Evolutionary conservation across 2,888 invertebrate species (phyloP).

Genomic region (Troides helena): DNA sequence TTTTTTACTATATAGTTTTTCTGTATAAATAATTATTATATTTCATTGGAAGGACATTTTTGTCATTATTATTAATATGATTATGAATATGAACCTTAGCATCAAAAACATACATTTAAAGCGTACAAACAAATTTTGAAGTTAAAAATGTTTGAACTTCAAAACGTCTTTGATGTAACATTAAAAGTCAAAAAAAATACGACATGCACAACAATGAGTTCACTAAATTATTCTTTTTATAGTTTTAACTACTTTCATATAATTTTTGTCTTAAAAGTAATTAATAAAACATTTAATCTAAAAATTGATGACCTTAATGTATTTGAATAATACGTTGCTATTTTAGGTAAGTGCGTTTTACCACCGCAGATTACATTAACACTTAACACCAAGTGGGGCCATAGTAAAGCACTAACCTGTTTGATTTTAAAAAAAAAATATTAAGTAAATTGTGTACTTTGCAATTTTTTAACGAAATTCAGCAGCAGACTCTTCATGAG

Average conservation of each 20-base stretch:
- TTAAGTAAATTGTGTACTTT: too few relatives aligned
- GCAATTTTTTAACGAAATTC: too few relatives aligned
- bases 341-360: too few relatives aligned
- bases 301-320: not conserved
- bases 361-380: too few relatives aligned
- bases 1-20: too few relatives aligned
- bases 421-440: too few relatives aligned
- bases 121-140: slow-evolving; percentile 59
- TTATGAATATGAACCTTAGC: slow-evolving; percentile 65
- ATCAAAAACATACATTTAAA: slow-evolving; percentile 72
- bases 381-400: too few relatives aligned
- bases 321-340: not conserved
- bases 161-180: slow-evolving; percentile 64
- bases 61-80: slow-evolving; percentile 38
- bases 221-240: slow-evolving; percentile 53
- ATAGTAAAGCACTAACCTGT: too few relatives aligned
- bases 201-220: slow-evolving; percentile 72
- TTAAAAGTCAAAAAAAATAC: slow-evolving; percentile 59
- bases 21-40: not conserved
- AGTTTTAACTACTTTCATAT: slow-evolving; percentile 30
- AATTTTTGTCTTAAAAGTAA: not conserved
- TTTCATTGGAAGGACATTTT: not conserved
- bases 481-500: too few relatives aligned
- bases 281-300: not conserved
- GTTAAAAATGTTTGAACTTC: slow-evolving; percentile 35